These are phyloP conservation scores for Psammodynastes pulverulentus DNA, from an alignment of 2,113 vertebrate species.

Conservation along the genomic window DNA sequence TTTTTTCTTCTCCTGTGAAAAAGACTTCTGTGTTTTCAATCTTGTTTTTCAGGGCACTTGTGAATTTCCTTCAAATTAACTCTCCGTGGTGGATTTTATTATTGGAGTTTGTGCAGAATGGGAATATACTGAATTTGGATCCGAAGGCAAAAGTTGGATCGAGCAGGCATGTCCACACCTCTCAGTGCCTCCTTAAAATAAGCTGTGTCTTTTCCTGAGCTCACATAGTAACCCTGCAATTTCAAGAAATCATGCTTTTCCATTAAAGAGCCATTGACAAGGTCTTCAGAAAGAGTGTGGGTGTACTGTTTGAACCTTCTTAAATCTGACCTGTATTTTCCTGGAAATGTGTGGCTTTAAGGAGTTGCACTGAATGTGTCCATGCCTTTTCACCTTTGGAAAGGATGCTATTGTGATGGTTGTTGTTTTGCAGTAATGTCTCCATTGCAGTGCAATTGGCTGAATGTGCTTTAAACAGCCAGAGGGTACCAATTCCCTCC, in stretches of 20 bases:
- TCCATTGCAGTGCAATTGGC: not conserved
- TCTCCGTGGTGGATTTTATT: not conserved
- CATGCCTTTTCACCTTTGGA: not conserved
- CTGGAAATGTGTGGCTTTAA: not conserved
- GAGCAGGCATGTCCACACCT: not conserved
- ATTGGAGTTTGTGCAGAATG: not conserved
- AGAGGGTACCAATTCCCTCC: not conserved
- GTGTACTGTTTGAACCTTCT: not conserved
- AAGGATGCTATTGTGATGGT: not conserved
- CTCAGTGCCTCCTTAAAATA: not conserved
- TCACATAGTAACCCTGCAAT: not conserved
- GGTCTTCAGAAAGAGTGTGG: not conserved
- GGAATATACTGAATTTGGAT: not conserved
- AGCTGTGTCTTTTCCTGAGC: not conserved
- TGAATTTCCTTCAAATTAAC: not conserved
- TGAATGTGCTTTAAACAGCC: not conserved
- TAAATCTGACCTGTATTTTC: not conserved
- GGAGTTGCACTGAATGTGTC: not conserved
- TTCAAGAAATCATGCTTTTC: not conserved
- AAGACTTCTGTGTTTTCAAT: not conserved
- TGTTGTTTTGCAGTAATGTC: not conserved
- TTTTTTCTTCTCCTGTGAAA: not conserved
- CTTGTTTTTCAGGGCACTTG: not conserved
- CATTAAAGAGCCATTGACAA: not conserved
- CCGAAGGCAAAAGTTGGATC: not conserved